A percentile compares a stretch with the other conserved stretches of the same genome.
Evolutionary conservation across 1,140 invertebrate genomes (phyloP).

Genomic region (Caenorhabditis latens): DNA sequence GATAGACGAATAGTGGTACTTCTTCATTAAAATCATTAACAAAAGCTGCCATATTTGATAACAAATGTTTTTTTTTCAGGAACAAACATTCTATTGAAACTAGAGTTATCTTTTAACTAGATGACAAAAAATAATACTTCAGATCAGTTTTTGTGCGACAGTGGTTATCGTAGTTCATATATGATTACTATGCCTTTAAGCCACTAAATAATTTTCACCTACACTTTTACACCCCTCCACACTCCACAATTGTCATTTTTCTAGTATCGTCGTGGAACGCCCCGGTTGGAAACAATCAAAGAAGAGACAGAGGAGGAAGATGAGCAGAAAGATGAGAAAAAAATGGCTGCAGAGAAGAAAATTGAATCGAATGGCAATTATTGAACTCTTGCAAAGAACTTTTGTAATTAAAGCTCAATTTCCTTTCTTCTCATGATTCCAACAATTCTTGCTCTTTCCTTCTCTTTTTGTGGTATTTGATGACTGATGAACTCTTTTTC

Average conservation of each 20-base stretch:
- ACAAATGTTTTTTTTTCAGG: too few species aligned
- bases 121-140: too few species aligned
- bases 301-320: constrained; percentile 8
- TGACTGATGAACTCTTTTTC: too few species aligned
- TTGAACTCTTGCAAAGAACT: neutral
- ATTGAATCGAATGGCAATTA: neutral
- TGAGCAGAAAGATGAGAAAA: neutral
- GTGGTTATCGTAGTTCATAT: too few species aligned
- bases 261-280: constrained; percentile 25
- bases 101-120: too few species aligned
- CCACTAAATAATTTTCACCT: too few species aligned
- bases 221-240: neutral
- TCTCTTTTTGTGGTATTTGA: neutral
- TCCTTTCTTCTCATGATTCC: neutral
- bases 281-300: constrained; percentile 39
- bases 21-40: too few species aligned
- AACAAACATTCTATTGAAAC: too few species aligned
- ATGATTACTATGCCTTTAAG: too few species aligned
- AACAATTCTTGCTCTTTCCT: neutral
- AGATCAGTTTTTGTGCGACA: too few species aligned
- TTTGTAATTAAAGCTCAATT: neutral
- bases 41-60: too few species aligned
- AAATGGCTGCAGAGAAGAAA: neutral
- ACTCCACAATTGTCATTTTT: neutral
- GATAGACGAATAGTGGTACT: too few species aligned